Evolutionary conservation across 2,888 invertebrate genomes (phyloP).

Genomic region (Ernsta delagoae): DNA sequence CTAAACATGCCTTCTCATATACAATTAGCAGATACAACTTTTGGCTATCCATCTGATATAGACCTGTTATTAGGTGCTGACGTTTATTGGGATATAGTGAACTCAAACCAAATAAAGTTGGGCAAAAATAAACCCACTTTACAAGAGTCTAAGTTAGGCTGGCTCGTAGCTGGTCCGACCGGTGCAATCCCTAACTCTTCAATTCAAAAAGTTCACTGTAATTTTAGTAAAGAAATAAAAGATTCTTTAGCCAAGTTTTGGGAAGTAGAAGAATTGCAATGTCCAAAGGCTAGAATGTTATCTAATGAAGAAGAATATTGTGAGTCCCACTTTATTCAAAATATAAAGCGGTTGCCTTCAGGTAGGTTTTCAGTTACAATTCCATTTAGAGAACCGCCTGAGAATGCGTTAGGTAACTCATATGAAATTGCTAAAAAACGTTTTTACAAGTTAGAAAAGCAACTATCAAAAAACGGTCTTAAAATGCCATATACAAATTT

Average conservation of each 20-base stretch:
- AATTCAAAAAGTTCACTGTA: neutral
- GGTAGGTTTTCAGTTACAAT: neutral
- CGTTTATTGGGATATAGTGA: neutral
- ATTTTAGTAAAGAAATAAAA: neutral
- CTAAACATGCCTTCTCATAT: neutral
- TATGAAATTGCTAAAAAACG: neutral
- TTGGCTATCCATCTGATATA: neutral
- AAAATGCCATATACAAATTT: neutral
- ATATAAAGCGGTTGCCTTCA: neutral
- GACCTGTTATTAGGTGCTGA: neutral
- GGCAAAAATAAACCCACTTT: neutral
- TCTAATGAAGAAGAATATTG: neutral
- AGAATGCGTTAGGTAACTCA: neutral
- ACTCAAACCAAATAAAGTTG: neutral
- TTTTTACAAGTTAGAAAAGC: neutral
- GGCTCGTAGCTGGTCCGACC: neutral
- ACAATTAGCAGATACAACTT: constrained; percentile 1
- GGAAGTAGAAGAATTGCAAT: neutral
- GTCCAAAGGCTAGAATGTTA: neutral
- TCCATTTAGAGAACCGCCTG: neutral
- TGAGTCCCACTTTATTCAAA: neutral
- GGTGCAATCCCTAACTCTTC: neutral
- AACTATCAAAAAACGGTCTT: neutral
- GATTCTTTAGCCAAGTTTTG: neutral
- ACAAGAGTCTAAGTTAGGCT: constrained; percentile 3